Base-by-base conservation (phyloP, 2,888 invertebrate genomes). In the Notocelia uddmanniana region DNA sequence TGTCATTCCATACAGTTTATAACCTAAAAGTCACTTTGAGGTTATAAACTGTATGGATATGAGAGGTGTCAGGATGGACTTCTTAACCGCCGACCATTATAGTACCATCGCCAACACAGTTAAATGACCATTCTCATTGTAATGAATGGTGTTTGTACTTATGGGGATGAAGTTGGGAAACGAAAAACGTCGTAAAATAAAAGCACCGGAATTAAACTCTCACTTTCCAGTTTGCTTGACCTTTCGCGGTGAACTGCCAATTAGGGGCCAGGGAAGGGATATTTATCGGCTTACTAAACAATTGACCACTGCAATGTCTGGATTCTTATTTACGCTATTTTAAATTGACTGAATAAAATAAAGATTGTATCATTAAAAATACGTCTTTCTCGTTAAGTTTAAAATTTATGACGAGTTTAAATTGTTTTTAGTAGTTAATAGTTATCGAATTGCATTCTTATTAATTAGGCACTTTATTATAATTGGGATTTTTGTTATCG, bases 291-390 rank as follows among this genome's bases (percentile, higher is more conserved):
- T 8, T 45, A 45, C 45, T 45, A n/a, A 45, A 45, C 45, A 45
- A 45, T 45, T 45, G n/a, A 6, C 45, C 45, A 45, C n/a, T 45
- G 45, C 45, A 45, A 45, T 45, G 45, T n/a, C n/a, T 45, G n/a
- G n/a, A 45, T 45, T 45, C n/a, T 45, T 45, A 45, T n/a, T n/a
- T 45, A 45, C 45, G 45, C 45, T n/a, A n/a, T 45, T 45, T 45
- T 45, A 45, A 45, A 45, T 45, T 45, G 45, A 45, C 5, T n/a
- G 13, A 6, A 45, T 45, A n/a, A 8, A 45, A n/a, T 31, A 31
- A 45, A 45, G 45, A n/a, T 45, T 45, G n/a, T 45, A 45, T 45
- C n/a, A n/a, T 37, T 13, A 3, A n/a, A 13, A 45, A 45, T n/a
- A 37, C 3, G n/a, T 45, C n/a, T n/a, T 45, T n/a, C 0, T 45